Base-by-base conservation (phyloP, 1,140 invertebrate genomes). In the fruit fly (Drosophila melanogaster) region DNA sequence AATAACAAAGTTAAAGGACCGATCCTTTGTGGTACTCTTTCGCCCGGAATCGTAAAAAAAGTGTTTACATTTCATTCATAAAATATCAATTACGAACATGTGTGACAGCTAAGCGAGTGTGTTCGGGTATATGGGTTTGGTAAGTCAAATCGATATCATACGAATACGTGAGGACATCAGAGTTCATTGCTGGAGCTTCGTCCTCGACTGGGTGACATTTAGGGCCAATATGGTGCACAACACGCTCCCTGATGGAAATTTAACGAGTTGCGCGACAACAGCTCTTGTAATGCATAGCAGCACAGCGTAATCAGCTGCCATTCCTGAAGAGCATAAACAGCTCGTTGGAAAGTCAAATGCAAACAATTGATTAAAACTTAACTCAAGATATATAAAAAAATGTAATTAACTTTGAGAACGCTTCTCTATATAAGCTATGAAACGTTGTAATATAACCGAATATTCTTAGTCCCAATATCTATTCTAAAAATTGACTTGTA, bases 51-150 rank as follows among this genome's bases (percentile, higher is more conserved):
- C 83, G 81, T 87, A 81, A 87, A 83, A 74, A 87, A 87, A 87
- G 76, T 87, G 84, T 87, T 87, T 87, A 87, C 83, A 87, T 83
- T 87, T 78, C 83, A 87, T 87, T 87, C 83, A 87, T 87, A 87
- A 87, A 87, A 87, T 87, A 87, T 87, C 83, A 87, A 87, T 87
- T 87, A 87, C 83, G 70, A 67, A 73, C 83, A 87, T 87, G 83
- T 87, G 83, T 81, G 83, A 72, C 83, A 86, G 69, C 70, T 78
- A 81, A 86, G 78, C 46, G 67, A 71, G 55, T 59, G 62, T 55
- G 35, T 58, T n/a, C 47, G 78, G 55, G 43, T 54, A 55, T 75
- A 49, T 85, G 72, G 65, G 71, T 81, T 86, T 76, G 76, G 78
- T 79, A 70, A 86, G 81, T 86, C 83, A 87, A 87, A 87, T 87